Evolutionary conservation across 2,888 invertebrate species (phyloP).

Genomic region (Cantharis nigra): DNA sequence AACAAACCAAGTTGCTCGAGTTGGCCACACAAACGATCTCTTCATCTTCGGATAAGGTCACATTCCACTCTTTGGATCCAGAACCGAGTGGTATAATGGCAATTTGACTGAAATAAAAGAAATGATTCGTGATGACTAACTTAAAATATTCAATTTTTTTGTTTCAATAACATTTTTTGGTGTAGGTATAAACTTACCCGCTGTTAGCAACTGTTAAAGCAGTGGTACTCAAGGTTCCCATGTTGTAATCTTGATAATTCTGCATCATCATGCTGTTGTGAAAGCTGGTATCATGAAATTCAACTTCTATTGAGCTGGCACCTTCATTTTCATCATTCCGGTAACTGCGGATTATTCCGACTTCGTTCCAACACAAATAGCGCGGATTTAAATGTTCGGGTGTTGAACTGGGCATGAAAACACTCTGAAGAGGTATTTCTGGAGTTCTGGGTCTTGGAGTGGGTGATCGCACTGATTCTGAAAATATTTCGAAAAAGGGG

Average conservation of each 20-base stretch:
- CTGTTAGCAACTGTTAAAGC: conserved; percentile 78
- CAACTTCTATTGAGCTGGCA: conserved; percentile 83
- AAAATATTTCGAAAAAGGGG: neutral
- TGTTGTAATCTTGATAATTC: conserved; percentile 82
- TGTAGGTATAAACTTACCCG: conserved; percentile 58
- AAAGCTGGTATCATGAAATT: conserved; percentile 89
- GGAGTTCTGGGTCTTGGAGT: conserved; percentile 53
- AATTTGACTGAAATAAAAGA: conserved; percentile 63
- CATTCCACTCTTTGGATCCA: conserved; percentile 86
- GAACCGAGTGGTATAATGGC: conserved; percentile 74
- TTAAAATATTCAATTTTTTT: neutral
- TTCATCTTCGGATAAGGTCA: conserved; percentile 78
- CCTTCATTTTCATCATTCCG: conserved; percentile 58
- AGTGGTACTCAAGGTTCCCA: conserved; percentile 83
- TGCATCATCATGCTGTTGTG: conserved; percentile 90
- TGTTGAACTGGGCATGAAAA: conserved; percentile 91
- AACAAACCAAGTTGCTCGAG: conserved; percentile 78
- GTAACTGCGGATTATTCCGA: conserved; percentile 88
- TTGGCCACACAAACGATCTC: conserved; percentile 69
- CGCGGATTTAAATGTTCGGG: conserved; percentile 76
- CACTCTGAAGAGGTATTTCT: conserved; percentile 68
- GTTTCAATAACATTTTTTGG: neutral
- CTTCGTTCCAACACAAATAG: conserved; percentile 87
- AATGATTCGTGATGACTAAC: no score
- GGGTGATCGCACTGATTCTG: conserved; percentile 36